Evolutionary conservation across 1,140 invertebrate genomes (phyloP), one percentile per base, ranked within the genome.

Genomic region (Sarcophaga peregrina): DNA sequence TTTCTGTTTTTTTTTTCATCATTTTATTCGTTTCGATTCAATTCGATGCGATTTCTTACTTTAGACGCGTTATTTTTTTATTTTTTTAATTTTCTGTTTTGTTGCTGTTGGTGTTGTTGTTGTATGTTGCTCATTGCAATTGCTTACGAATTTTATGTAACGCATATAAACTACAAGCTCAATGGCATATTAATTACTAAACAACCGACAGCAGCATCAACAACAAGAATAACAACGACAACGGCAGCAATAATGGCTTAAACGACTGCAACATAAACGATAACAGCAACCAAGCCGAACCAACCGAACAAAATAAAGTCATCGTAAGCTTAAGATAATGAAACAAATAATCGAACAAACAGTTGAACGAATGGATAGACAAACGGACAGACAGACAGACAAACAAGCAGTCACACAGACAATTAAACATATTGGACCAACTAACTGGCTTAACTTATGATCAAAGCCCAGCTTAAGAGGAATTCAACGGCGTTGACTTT

Each of bases 101-200:
- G 5, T 62, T 62, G 9, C 5, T 54, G 52, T 73, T 73, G 68
- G n/a, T 25, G 9, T 11, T 50, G 15, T 48, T 48, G 74, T 76
- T 76, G 74, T 54, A 11, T 1, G 46, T 48, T 46, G 74, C 46
- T 76, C 17, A 78, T 72, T 52, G 75, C 47, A 78, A 68, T 68
- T 68, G 62, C 17, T 7, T n/a, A 58, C 13, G 62, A 68, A 9
- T 68, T 68, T 68, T 68, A n/a, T 68, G 62, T 68, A 68, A 68
- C 62, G 17, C 62, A 68, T 62, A 62, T 62, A 62, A 68, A 68
- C n/a, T 68, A 68, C 62, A 68, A 68, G 17, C 62, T 68, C 62
- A 68, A 68, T 68, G 62, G 62, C 62, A 68, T 68, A 47, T 76
- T 76, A 76, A 76, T 76, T 47, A 13, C 48, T 76, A n/a, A 76